Evolutionary conservation across 1,140 invertebrate genomes (phyloP).

Genomic region (Papilio xuthus): DNA sequence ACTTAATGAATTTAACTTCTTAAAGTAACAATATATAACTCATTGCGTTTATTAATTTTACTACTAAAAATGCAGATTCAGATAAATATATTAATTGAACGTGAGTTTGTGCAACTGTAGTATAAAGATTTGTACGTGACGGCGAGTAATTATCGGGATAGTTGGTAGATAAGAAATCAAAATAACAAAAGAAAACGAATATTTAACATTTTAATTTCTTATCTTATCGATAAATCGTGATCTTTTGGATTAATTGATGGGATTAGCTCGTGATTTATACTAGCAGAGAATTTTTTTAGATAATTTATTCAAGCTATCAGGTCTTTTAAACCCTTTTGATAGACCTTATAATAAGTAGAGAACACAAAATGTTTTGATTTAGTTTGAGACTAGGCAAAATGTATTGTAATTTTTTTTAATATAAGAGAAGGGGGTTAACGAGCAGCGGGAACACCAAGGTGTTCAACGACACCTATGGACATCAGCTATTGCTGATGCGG

Average conservation of each 20-base stretch:
- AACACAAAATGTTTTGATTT: too few relatives aligned
- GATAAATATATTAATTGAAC: neutral
- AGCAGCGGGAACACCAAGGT: too few relatives aligned
- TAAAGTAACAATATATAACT: conserved; percentile 29
- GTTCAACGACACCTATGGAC: too few relatives aligned
- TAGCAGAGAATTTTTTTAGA: too few relatives aligned
- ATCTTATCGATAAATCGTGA: conserved; percentile 35
- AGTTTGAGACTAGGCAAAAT: too few relatives aligned
- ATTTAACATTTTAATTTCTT: conserved; percentile 25
- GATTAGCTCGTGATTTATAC: neutral
- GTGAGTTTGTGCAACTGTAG: conserved; percentile 16
- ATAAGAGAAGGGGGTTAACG: too few relatives aligned
- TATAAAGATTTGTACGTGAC: conserved; percentile 24
- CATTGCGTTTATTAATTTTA: neutral
- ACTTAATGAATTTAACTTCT: conserved; percentile 1
- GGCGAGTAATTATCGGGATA: conserved; percentile 6
- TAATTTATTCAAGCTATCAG: too few relatives aligned
- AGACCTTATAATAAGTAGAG: too few relatives aligned
- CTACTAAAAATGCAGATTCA: conserved; percentile 23
- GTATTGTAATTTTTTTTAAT: too few relatives aligned
- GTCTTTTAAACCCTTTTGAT: too few relatives aligned
- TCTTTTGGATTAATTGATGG: neutral
- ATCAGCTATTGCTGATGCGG: too few relatives aligned
- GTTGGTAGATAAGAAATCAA: neutral
- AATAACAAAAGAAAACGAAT: conserved; percentile 17